Conservation (phyloP, 2,888 invertebrate genomes). For the Fragum fragum region DNA sequence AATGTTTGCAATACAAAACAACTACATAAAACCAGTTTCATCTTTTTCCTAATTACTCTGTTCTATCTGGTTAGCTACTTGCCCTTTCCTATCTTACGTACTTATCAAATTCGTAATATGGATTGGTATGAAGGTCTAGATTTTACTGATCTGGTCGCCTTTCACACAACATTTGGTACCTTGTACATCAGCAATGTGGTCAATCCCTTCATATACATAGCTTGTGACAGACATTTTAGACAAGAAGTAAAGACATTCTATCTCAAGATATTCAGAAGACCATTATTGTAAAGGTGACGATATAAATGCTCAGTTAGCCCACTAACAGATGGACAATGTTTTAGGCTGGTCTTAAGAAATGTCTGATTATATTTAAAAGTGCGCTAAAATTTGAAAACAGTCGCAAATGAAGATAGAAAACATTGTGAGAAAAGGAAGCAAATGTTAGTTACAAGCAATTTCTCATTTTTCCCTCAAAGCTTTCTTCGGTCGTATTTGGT, state of each 20-base stretch:
- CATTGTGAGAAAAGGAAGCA: conserved; percentile 7
- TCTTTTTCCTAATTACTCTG: conserved; percentile 13
- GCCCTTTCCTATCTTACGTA: neutral
- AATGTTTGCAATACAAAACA: neutral
- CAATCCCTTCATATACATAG: conserved; percentile 9
- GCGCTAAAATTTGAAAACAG: too few relatives aligned
- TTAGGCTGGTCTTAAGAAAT: too few relatives aligned
- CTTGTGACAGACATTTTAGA: conserved; percentile 18
- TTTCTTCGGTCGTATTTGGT: too few relatives aligned
- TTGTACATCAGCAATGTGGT: conserved; percentile 18
- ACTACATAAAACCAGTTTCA: neutral
- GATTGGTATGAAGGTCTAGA: neutral
- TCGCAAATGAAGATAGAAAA: too few relatives aligned
- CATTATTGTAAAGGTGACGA: too few relatives aligned
- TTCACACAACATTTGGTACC: neutral
- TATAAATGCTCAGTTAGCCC: too few relatives aligned
- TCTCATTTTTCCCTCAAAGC: conserved; percentile 2
- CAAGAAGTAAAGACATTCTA: conserved; percentile 10
- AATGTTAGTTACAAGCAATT: neutral
- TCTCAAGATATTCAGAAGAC: neutral
- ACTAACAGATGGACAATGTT: too few relatives aligned
- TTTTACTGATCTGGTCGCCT: neutral
- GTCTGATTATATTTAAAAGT: too few relatives aligned
- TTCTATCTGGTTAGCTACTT: conserved; percentile 1
- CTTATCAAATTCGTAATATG: neutral